Evolutionary conservation across 2,113 vertebrate species (phyloP), one percentile per base, ranked within the genome.

Genomic region (Oncorhynchus nerka): DNA sequence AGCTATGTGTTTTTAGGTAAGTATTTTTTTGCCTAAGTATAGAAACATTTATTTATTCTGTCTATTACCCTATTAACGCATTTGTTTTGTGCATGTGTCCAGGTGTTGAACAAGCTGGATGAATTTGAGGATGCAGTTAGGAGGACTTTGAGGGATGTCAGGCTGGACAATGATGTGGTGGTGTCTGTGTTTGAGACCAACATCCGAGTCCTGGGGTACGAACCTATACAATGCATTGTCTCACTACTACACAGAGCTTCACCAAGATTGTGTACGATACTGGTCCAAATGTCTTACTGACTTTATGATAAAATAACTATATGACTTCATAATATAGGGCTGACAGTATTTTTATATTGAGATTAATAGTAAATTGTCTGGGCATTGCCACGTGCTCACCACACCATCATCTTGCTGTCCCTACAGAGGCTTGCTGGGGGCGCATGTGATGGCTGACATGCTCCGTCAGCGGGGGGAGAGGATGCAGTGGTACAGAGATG

Each of bases 391-490:
- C 39, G 2, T 39, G 39, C 8, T 39, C 39, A 39, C 39, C 39
- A 39, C 39, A 39, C 7, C 6, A 55, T 55, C 49, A 13, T 19
- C 51, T 55, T 22, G 28, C 61, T 75, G 65, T 79, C 45, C 80
- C 28, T 22, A 13, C 73, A 99, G 98, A 51, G 98, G 98, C 79
- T 95, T 99, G 79, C 82, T 99, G 75, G 98, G 98, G 20, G 98
- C 95, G 32, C 98, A 99, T n/a, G 95, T 97, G 0, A 94, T 99
- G 94, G 97, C 97, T 0, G 94, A 98, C 87, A 94, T 99, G 93
- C 92, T 98, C 80, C 95, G 94, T 72, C 95, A 96, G 70, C 94
- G 95, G 73, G 97, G 97, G 1, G 95, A 95, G 82, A 86, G 86
- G 72, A 99, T 99, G 97, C 94, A 94, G 85, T 99, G 97, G 98